These are phyloP conservation scores for Apis florea DNA, from an alignment of 1,140 invertebrate genomes.

Conservation along the genomic window DNA sequence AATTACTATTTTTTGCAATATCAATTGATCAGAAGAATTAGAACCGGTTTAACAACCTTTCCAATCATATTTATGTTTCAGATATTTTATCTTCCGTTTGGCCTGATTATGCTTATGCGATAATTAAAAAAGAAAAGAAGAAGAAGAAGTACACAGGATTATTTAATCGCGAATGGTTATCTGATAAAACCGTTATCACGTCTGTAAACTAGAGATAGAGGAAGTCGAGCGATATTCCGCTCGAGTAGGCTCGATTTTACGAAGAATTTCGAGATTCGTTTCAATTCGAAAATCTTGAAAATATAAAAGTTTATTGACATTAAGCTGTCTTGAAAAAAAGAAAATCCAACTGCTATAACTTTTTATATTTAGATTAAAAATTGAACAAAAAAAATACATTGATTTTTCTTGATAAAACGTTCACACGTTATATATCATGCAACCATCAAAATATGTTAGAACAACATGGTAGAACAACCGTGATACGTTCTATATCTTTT, in stretches of 20 bases:
- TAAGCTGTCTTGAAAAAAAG: too few relatives aligned
- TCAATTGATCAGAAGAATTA: background rate
- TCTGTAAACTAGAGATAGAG: background rate
- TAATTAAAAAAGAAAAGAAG: background rate
- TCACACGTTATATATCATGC: too few relatives aligned
- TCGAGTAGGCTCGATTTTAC: background rate
- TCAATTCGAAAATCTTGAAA: too few relatives aligned
- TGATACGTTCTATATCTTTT: background rate
- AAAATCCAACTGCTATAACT: too few relatives aligned
- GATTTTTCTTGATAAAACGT: too few relatives aligned
- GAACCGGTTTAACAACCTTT: background rate
- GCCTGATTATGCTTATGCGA: background rate
- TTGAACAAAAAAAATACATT: too few relatives aligned
- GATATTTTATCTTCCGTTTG: background rate
- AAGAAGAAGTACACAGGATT: background rate
- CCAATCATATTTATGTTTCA: background rate
- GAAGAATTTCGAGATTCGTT: background rate
- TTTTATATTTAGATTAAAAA: too few relatives aligned
- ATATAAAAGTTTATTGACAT: too few relatives aligned
- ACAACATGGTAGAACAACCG: background rate
- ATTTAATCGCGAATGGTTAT: background rate
- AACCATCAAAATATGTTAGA: background rate
- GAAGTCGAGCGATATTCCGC: background rate
- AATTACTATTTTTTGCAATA: background rate
- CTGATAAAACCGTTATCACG: slow-evolving; percentile 5